Evolutionary conservation across 2,888 invertebrate genomes (phyloP), one percentile per base, ranked within the genome.

Genomic region (Meiosimyza decipiens): DNA sequence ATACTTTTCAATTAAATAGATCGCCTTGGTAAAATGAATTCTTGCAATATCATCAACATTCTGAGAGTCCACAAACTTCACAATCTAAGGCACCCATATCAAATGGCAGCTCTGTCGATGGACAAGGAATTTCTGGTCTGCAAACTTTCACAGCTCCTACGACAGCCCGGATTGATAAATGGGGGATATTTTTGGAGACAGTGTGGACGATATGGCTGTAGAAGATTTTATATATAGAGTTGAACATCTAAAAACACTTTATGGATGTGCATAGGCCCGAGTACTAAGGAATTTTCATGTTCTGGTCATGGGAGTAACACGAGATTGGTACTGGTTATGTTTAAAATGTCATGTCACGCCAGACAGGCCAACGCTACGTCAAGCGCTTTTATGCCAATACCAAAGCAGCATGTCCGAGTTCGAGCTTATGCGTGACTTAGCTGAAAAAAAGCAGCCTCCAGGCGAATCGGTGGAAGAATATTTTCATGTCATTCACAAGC

Each of bases 401-500:
- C 52, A 54, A 15, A 28, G 55, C 9, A 50, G 18, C 3, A 12
- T 49, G 3, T 47, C 40, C 22, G 63, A 73, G 6, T 73, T 63
- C 12, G 69, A 73, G 18, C 40, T 69, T 9, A 64, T 73, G 49
- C 16, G 55, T 0, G 72, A 73, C 4, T 12, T 69, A 16, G 57
- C 55, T 3, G 68, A 73, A 57, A 18, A 59, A 1, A 63, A 52
- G 51, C 70, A 73, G 59, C 51, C 22, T 6, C 6, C 6, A 9
- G 15, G 40, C 3, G 73, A 73, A 51, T 40, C 70, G 1, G 47
- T 73, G 9, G 73, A 73, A 40, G 47, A 11, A 5, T 70, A 50
- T 49, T 73, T 73, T 55, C 72, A 73, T 18, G 64, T 33, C 1
- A 73, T 73, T 16, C n/a, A 22, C n/a, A 52, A 73, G 57, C 13